Conservation (phyloP, 2,888 invertebrate genomes). For the Calephelis perditalis region DNA sequence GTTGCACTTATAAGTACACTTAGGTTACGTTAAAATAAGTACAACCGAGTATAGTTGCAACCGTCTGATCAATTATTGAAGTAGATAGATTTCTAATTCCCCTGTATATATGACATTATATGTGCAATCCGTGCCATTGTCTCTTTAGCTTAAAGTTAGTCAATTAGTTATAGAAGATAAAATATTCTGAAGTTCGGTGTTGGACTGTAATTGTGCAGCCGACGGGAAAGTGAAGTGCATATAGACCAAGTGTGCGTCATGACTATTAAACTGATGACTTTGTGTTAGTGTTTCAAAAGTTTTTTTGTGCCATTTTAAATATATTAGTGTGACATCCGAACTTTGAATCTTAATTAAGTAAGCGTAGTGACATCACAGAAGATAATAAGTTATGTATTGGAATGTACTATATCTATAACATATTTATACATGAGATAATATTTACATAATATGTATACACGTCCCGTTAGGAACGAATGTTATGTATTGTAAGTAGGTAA, state of each 20-base stretch:
- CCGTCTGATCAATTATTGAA: constrained; percentile 60
- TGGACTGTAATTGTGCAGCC: constrained; percentile 32
- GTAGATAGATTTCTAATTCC: constrained; percentile 58
- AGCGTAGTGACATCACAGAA: constrained; percentile 71
- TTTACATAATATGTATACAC: constrained; percentile 78
- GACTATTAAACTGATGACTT: constrained; percentile 69
- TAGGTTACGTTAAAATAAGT: constrained; percentile 64
- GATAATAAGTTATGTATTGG: constrained; percentile 73
- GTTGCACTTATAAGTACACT: constrained; percentile 68
- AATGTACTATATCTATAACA: constrained; percentile 71
- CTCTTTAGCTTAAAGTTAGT: constrained; percentile 72
- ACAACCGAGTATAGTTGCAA: constrained; percentile 52
- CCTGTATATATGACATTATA: constrained; percentile 68
- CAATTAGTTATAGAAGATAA: constrained; percentile 48
- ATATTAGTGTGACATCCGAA: constrained; percentile 76
- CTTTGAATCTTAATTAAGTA: constrained; percentile 72
- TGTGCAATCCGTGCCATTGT: constrained; percentile 79
- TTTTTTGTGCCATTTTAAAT: constrained; percentile 77
- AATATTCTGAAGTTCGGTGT: constrained; percentile 38
- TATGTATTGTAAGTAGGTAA: constrained; percentile 70
- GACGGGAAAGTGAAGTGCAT: constrained; percentile 43
- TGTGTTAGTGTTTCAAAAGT: constrained; percentile 77
- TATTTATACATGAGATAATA: constrained; percentile 75
- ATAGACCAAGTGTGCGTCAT: constrained; percentile 38
- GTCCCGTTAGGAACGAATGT: constrained; percentile 78